Conservation (phyloP, 2,113 vertebrate species). For the Tichodroma muraria region DNA sequence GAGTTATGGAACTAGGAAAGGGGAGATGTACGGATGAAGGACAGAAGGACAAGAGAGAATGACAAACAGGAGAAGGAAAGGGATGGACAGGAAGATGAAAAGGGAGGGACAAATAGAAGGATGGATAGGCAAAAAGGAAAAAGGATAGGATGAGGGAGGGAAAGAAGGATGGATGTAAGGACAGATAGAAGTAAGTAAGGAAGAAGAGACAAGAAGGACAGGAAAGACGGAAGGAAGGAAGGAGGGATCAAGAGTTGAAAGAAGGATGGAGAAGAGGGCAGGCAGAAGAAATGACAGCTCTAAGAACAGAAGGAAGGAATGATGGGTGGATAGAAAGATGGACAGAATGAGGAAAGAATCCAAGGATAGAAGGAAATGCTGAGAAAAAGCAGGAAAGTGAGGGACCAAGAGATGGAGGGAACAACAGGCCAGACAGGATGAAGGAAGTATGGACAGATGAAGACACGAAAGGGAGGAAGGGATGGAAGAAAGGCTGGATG, state of each 20-base stretch:
- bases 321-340: background rate
- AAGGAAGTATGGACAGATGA: background rate
- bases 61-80: background rate
- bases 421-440: background rate
- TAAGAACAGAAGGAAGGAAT: accelerated
- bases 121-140: background rate
- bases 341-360: background rate
- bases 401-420: background rate
- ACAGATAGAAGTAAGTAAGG: background rate
- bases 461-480: background rate
- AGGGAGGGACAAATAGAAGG: background rate
- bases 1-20: background rate
- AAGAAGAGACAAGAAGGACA: background rate
- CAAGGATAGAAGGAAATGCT: background rate
- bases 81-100: background rate
- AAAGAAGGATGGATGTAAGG: background rate
- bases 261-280: background rate
- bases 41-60: background rate
- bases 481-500: background rate
- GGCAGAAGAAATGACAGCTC: background rate
- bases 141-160: background rate
- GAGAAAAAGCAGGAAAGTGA: background rate
- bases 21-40: background rate
- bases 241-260: background rate
- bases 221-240: background rate